Conservation (phyloP, 2,113 vertebrate species). For the Prunella fulvescens region DNA sequence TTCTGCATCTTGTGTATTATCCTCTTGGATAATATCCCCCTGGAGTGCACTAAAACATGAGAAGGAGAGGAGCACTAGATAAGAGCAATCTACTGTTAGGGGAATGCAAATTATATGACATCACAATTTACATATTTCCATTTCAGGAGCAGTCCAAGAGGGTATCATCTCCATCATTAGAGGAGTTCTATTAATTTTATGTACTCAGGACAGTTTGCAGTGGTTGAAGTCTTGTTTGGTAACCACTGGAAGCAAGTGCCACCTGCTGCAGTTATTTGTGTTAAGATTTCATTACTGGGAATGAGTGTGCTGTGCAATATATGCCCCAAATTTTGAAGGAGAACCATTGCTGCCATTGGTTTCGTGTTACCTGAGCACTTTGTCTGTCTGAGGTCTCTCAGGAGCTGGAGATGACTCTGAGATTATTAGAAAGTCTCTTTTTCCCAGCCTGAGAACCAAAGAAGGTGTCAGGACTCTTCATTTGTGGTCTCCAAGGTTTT, state of each 20-base stretch:
- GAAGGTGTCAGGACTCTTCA: too few species aligned
- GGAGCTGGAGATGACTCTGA: too few species aligned
- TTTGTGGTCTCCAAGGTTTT: too few species aligned
- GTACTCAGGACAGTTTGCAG: not conserved
- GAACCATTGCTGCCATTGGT: accelerated
- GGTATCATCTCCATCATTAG: not conserved
- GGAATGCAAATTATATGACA: not conserved
- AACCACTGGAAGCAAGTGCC: not conserved
- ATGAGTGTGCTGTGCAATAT: accelerated
- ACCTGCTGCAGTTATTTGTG: not conserved
- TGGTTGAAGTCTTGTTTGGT: not conserved
- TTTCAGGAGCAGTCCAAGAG: not conserved
- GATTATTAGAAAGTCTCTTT: too few species aligned
- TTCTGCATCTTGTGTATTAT: not conserved
- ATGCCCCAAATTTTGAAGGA: not conserved
- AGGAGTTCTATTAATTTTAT: not conserved
- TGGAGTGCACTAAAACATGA: not conserved
- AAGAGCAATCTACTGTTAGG: not conserved
- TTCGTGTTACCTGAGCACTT: not conserved
- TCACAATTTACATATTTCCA: not conserved
- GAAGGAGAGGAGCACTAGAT: not conserved
- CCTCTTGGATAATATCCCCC: not conserved
- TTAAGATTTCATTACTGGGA: not conserved
- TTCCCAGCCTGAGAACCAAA: too few species aligned
- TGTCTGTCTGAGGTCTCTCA: too few species aligned